Evolutionary conservation across 2,113 vertebrate genomes (phyloP), one percentile per base, ranked within the genome.

Genomic region (Pachyramphus minor): DNA sequence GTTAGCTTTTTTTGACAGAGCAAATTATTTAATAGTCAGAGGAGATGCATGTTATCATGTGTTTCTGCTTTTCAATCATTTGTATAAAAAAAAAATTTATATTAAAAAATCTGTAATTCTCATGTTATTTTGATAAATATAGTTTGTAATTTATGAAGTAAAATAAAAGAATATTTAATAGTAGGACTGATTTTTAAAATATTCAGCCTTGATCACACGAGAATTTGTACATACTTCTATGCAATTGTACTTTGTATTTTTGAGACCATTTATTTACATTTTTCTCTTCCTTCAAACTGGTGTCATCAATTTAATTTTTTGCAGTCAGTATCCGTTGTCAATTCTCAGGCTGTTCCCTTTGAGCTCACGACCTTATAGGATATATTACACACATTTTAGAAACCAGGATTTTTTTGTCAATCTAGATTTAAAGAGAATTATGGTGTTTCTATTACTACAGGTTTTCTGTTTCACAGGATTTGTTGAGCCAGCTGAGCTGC

Each of bases 1-100:
- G 50, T 93, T 92, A 88, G 37, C n/a, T 87, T 87, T 91, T 41
- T 75, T 91, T 87, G 59, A 84, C 52, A 91, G 14, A 59, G 18
- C 4, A 67, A 89, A 67, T 74, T 42, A 31, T 44, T 41, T 68
- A 47, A 89, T 92, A 86, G 28, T 16, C 30, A 44, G 35, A 76
- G n/a, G 28, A 95, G 60, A 74, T 67, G 19, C 6, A 2, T 60
- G 23, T 55, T 89, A 81, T 74, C 47, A 55, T 72, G 35, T 78
- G 50, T 84, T 92, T 80, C 44, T 89, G 35, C 47, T 95, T 92
- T 91, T 89, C 56, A 81, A n/a, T n/a, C n/a, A n/a, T n/a, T n/a
- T n/a, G n/a, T n/a, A n/a, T n/a, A n/a, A n/a, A n/a, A n/a, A n/a
- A n/a, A n/a, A n/a, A n/a, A n/a, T n/a, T n/a, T 22, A n/a, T 39